Evolutionary conservation across 2,888 invertebrate species (phyloP).

Genomic region (Cephus nigrinus): DNA sequence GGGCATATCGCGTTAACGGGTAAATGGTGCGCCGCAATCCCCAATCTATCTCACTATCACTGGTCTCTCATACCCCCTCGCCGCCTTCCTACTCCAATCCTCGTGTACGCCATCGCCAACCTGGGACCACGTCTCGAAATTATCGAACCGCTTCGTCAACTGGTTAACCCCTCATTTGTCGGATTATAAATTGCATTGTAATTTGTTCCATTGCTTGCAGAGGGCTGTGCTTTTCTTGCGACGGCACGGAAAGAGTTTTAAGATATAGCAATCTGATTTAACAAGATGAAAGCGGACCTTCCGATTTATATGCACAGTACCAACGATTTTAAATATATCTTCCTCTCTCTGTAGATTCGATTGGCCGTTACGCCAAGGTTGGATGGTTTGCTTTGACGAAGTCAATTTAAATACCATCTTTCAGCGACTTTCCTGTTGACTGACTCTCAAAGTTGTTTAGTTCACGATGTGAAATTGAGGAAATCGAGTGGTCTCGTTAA

Average conservation of each 20-base stretch:
- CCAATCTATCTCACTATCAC: constrained; percentile 34
- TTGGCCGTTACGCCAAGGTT: not conserved
- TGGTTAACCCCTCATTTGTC: not conserved
- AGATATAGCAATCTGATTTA: not conserved
- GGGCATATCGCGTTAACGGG: constrained; percentile 35
- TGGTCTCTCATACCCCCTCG: not conserved
- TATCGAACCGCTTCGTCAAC: constrained; percentile 5
- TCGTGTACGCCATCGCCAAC: not conserved
- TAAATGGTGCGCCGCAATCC: constrained; percentile 31
- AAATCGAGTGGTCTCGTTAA: constrained; percentile 1
- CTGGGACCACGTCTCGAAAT: constrained; percentile 1
- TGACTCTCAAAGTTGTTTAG: not conserved
- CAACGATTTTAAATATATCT: not conserved
- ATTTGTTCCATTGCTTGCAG: too few relatives aligned
- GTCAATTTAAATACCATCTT: not conserved
- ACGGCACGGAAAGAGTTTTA: not conserved
- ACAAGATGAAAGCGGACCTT: not conserved
- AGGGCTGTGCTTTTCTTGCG: too few relatives aligned
- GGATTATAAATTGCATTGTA: not conserved
- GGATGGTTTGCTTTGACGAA: not conserved
- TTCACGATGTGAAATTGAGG: not conserved
- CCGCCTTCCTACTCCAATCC: not conserved
- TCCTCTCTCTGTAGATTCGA: not conserved
- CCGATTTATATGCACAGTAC: not conserved
- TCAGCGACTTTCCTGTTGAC: not conserved